A percentile compares a stretch with the other conserved stretches of the same genome.
phyloP scores from a whole-genome alignment of 2,113 vertebrate species.

The Phyllopteryx taeniolatus region DNA sequence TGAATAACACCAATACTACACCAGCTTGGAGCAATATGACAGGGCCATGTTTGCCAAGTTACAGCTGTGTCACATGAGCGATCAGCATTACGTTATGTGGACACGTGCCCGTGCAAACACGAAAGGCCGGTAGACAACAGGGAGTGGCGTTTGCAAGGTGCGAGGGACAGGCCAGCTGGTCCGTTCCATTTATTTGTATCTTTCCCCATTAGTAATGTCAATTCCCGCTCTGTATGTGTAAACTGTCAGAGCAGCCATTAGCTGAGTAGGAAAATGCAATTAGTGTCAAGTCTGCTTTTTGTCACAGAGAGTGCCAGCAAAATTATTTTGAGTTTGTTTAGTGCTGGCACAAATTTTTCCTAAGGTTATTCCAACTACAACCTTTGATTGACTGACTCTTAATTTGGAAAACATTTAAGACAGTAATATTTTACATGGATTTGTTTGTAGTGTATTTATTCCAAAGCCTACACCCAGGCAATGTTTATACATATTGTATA shows the following conservation, averaged over 20 bases:
- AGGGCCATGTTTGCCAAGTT: slow-evolving; percentile 34
- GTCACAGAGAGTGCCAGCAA: slow-evolving; percentile 36
- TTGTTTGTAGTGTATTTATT: neutral
- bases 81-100: slow-evolving; percentile 44
- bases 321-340: slow-evolving; percentile 31
- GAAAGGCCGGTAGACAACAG: slow-evolving; percentile 32
- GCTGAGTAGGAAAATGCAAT: slow-evolving; percentile 36
- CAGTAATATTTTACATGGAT: neutral
- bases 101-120: slow-evolving; percentile 44
- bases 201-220: slow-evolving; percentile 17
- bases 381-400: slow-evolving; percentile 4
- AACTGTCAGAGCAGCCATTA: slow-evolving; percentile 11
- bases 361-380: slow-evolving; percentile 2
- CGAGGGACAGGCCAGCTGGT: slow-evolving; percentile 30
- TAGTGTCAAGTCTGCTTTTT: slow-evolving; percentile 39
- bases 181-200: slow-evolving; percentile 11
- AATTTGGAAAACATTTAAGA: slow-evolving; percentile 19
- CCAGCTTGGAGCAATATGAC: slow-evolving; percentile 25
- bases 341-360: slow-evolving; percentile 21
- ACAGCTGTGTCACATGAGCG: slow-evolving; percentile 32
- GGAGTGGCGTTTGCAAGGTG: slow-evolving; percentile 45
- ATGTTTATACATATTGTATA: neutral
- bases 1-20: slow-evolving; percentile 46
- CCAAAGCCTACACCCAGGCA: neutral
- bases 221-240: neutral